These are phyloP conservation scores for Poeciliopsis turneri DNA, from an alignment of 2,797 vertebrate genomes.

Conservation along the genomic window DNA sequence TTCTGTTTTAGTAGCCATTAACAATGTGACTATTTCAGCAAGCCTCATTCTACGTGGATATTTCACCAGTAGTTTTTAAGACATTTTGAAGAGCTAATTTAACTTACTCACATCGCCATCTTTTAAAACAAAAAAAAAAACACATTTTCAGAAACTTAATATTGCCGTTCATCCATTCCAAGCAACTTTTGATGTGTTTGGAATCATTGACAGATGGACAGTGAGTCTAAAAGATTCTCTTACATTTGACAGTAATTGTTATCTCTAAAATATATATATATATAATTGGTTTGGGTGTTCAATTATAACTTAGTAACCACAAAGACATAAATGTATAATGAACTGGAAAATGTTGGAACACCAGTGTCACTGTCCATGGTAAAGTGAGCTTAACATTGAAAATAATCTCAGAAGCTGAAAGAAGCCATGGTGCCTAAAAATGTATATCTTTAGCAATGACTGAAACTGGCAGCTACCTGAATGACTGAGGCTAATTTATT, in stretches of 20 bases:
- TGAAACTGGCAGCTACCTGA: too few species aligned
- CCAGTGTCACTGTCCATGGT: background rate
- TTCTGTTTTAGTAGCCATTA: background rate
- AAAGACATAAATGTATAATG: background rate
- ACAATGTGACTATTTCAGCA: background rate
- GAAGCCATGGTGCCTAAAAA: background rate
- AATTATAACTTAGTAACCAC: background rate
- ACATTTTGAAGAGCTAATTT: background rate
- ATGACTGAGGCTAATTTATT: too few species aligned
- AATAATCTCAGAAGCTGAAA: too few species aligned
- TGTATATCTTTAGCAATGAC: background rate
- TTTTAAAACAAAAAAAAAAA: background rate
- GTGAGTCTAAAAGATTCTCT: too few species aligned
- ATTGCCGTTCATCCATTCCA: background rate
- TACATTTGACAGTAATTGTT: background rate
- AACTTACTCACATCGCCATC: background rate
- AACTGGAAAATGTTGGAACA: background rate
- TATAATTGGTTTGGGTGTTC: background rate
- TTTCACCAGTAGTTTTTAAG: background rate
- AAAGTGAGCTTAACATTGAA: background rate
- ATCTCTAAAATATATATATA: background rate
- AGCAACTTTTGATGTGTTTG: background rate
- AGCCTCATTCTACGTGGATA: background rate
- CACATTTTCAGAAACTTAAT: background rate
- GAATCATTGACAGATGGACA: background rate